phyloP scores from a whole-genome alignment of 2,113 vertebrate genomes.

The Triplophysa tibetana region DNA sequence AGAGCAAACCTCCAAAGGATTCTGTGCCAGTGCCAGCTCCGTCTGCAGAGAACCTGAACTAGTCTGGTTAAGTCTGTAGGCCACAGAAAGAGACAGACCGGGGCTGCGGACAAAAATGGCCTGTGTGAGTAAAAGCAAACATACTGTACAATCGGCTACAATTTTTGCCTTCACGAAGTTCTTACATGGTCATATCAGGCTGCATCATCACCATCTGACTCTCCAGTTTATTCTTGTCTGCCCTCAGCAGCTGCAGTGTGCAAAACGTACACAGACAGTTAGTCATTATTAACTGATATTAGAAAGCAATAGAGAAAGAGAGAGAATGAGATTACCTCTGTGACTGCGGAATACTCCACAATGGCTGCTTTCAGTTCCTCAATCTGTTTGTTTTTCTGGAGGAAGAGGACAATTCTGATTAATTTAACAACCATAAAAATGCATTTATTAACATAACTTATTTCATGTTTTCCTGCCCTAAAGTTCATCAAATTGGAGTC shows the following conservation, averaged over 20 bases:
- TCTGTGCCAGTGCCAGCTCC: constrained; percentile 84
- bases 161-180: background rate
- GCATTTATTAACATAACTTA: no score
- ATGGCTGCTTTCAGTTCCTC: constrained; percentile 80
- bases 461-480: no score
- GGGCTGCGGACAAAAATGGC: constrained; percentile 52
- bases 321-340: constrained; percentile 75
- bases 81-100: constrained; percentile 67
- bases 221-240: constrained; percentile 82
- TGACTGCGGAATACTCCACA: constrained; percentile 78
- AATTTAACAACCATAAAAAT: background rate
- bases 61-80: constrained; percentile 70
- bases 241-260: constrained; percentile 70
- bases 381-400: constrained; percentile 80
- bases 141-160: background rate
- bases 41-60: constrained; percentile 75
- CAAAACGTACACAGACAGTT: background rate
- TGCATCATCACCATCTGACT: constrained; percentile 80
- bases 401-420: background rate
- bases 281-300: background rate
- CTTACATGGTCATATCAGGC: constrained; percentile 82
- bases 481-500: no score
- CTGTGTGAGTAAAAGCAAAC: background rate
- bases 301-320: background rate
- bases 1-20: constrained; percentile 76